Conservation (phyloP, 2,113 vertebrate species). For the Anhinga anhinga region DNA sequence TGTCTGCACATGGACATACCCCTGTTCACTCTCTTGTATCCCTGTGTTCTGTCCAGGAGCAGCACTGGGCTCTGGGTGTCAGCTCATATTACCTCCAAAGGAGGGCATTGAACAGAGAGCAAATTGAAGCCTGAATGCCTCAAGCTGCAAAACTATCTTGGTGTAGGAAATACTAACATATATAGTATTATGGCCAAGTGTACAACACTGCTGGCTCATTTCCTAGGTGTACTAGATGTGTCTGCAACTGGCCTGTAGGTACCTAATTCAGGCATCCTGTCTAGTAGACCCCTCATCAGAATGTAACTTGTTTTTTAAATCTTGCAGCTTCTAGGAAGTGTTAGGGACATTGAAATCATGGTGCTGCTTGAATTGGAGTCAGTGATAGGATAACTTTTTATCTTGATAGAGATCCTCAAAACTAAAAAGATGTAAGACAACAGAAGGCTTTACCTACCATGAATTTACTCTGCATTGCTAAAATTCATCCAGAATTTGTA, state of each 20-base stretch:
- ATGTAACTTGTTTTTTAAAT: not conserved
- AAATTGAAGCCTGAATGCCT: not conserved
- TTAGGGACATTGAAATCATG: not conserved
- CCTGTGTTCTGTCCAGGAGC: not conserved
- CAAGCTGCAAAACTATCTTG: not conserved
- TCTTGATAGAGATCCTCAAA: not conserved
- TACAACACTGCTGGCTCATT: not conserved
- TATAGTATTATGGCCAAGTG: not conserved
- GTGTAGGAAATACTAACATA: not conserved
- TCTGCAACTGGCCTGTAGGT: not conserved
- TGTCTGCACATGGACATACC: fast-evolving
- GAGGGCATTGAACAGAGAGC: not conserved
- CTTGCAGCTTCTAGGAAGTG: not conserved
- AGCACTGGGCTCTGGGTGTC: not conserved
- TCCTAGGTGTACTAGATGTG: too few relatives aligned
- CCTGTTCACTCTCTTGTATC: not conserved
- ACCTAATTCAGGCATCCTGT: fast-evolving
- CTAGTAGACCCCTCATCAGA: not conserved
- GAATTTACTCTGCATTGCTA: not conserved
- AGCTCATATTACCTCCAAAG: not conserved
- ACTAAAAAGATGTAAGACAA: not conserved
- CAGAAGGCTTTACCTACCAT: not conserved
- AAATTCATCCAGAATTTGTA: not conserved
- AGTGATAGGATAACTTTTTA: not conserved
- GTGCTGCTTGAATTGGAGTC: not conserved